Base-by-base conservation (phyloP, 1,140 invertebrate genomes). In the Odontomachus brunneus region DNA sequence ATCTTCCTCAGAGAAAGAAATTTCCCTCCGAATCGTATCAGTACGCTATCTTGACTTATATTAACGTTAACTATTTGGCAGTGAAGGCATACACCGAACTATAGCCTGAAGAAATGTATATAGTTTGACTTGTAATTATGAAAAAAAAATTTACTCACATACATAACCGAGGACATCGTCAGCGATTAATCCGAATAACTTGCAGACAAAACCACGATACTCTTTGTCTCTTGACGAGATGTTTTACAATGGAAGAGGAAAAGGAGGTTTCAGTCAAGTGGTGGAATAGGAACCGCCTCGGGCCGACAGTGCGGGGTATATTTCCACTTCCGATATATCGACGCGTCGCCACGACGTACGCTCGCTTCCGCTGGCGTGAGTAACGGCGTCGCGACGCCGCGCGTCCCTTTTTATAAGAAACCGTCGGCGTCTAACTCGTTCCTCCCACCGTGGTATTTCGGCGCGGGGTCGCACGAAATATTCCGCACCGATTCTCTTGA, bases 321-420 rank as follows among this genome's bases (percentile, higher is more conserved):
- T 7, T 44, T 44, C 38, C 38, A 44, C 38, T 44, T 44, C 38
- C 38, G 38, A 44, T 7, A 7, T 44, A 44, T 44, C 38, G 38
- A 11, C 29, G 29, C 5, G 5, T 2, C 29, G 38, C 9, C 3
- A 11, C 38, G 38, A 7, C 38, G 38, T 44, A 44, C 38, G 38
- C 38, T 44, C 38, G 38, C 38, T 44, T 44, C 38, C 38, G 38
- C 38, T 7, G 38, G 38, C 38, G 38, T 7, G 38, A 44, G 9
- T 44, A 44, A 44, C 86, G 81, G 81, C 87, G 84, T 89, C 86
- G 73, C 88, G 83, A 91, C 59, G 89, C 78, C 44, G 63, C n/a
- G 83, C 89, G 86, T 87, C 91, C 87, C 91, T 93, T 92, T 93
- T 93, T 93, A 93, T 93, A 93, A 92, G 90, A 89, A 86, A 82